Evolutionary conservation across 2,888 invertebrate species (phyloP), one percentile per base, ranked within the genome.

Genomic region (Strigamia crassipes): DNA sequence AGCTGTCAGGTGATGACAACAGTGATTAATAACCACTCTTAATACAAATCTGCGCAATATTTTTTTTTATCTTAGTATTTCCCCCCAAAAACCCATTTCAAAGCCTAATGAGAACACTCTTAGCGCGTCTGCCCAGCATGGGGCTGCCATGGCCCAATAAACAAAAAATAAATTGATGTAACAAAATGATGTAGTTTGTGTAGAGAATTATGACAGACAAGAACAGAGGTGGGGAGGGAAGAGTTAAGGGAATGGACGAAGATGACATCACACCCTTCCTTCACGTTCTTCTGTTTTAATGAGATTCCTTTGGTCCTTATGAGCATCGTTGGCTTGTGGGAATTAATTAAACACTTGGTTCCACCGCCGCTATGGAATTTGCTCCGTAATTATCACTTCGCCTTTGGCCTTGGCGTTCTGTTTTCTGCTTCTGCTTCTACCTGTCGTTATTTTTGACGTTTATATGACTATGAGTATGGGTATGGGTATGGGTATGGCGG

Each of bases 1-100:
- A 34, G 56, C 81, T 81, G 81, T 73, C 81, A 81, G 21, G 73
- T 81, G 81, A 81, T 81, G 81, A 81, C 81, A 81, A 73, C 81
- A 31, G 73, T 81, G 81, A 81, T 81, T 81, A 81, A 81, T 81
- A 81, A 81, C 81, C 81, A 27, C 42, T 73, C 73, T 81, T 81
- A 81, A 81, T 81, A 81, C 81, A 81, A 81, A 81, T 81, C 81
- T 81, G 81, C 79, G 56, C n/a, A 27, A 27, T 51, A 21, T 38
- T 38, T 51, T 51, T 42, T 46, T 80, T 80, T 38, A 51, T 51
- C 56, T 27, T 27, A 51, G 56, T 27, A 34, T 27, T 77, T 38
- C 12, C 8, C 77, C 78, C 73, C 73, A 46, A 56, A 56, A 56
- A 56, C 56, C 56, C 18, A 56, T 56, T 56, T 56, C 56, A 18